Base-by-base conservation (phyloP, 2,113 vertebrate genomes). In the Psilopogon haemacephalus region DNA sequence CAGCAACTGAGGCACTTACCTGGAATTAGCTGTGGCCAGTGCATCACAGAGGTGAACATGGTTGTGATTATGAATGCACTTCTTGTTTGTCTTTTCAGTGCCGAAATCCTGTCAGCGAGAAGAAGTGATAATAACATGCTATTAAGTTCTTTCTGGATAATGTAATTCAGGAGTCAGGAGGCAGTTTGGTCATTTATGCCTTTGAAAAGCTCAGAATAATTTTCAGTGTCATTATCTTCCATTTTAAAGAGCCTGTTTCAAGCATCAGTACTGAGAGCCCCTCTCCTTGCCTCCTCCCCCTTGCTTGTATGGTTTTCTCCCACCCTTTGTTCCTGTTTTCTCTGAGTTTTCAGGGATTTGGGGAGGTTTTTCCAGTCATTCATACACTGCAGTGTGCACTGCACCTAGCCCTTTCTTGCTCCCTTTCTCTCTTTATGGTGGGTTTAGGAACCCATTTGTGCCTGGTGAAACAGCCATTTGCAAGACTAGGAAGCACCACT, bases 101-200 rank as follows among this genome's bases (percentile, higher is more conserved):
- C 97, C 63, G 91, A 97, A 97, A 97, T 96, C 90, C 97, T 98
- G 97, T 98, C 98, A 97, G 95, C 24, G 94, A 97, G 88, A 93
- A 98, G 97, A 98, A 97, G 95, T 16, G 96, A 97, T 98, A 98
- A 98, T 98, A 97, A 97, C 97, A 97, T 95, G 97, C 94, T 98
- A 98, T 98, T 98, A 98, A 98, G 96, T 97, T 97, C 97, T 97
- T 97, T 98, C 96, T 98, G 96, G 96, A 96, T 98, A 98, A 98
- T 97, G 96, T 96, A 97, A 98, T 98, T 97, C 97, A 97, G 96
- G 96, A 97, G 96, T 97, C 97, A 97, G 97, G 97, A 97, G 96
- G 97, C 96, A 97, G 97, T 96, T 97, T 97, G 97, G 98, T 98
- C 97, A 98, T 97, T 97, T 97, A 97, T 98, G 97, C 97, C 93